phyloP scores from a whole-genome alignment of 1,140 invertebrate species.

The Pseudomyrmex pallidus region DNA sequence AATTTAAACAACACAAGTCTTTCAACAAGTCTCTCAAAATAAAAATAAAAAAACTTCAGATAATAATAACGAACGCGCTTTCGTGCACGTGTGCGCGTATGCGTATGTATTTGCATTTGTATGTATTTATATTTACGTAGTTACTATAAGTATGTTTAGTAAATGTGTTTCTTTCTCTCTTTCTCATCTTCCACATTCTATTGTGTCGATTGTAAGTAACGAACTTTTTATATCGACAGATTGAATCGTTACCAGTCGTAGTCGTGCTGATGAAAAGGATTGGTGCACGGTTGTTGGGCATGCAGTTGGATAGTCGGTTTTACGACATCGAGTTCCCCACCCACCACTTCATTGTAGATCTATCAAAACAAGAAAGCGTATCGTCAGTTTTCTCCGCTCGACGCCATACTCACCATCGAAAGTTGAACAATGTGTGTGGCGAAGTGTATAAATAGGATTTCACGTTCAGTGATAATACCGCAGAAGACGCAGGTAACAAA shows the following conservation, averaged over 20 bases:
- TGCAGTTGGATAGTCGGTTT: slow-evolving; percentile 80
- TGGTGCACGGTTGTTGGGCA: slow-evolving; percentile 82
- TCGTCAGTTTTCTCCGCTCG: slow-evolving; percentile 21
- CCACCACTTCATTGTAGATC: slow-evolving; percentile 81
- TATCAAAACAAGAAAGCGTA: slow-evolving; percentile 58
- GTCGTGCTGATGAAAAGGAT: slow-evolving; percentile 82
- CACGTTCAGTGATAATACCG: slow-evolving; percentile 58
- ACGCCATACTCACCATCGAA: background rate
- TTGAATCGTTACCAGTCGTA: slow-evolving; percentile 80
- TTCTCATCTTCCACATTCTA: slow-evolving; percentile 20
- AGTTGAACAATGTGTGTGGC: slow-evolving; percentile 11
- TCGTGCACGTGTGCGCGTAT: background rate
- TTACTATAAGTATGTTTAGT: slow-evolving; percentile 34
- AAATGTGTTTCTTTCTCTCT: background rate
- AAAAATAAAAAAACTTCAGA: too few species aligned
- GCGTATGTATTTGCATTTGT: background rate
- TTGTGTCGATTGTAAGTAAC: slow-evolving; percentile 7
- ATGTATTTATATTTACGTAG: background rate
- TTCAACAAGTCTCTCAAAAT: too few species aligned
- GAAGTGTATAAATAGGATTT: slow-evolving; percentile 33
- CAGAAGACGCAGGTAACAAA: slow-evolving; percentile 47
- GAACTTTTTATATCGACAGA: slow-evolving; percentile 14
- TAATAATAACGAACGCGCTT: background rate
- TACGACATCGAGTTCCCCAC: slow-evolving; percentile 74
- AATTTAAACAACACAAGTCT: too few species aligned